Evolutionary conservation across 2,888 invertebrate genomes (phyloP).

Genomic region (Lampropteryx suffumata): DNA sequence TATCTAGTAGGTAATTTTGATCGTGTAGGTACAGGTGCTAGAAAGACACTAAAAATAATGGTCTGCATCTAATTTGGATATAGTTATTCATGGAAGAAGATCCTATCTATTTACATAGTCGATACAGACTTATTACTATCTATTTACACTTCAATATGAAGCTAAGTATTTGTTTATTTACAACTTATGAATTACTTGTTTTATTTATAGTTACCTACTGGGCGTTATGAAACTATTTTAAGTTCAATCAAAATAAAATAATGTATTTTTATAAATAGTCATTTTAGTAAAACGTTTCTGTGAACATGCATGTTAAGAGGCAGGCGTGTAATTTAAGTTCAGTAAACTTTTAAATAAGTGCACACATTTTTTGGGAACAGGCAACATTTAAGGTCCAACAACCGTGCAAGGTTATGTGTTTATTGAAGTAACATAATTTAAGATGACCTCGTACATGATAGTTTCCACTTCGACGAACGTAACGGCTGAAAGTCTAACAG

Average conservation of each 20-base stretch:
- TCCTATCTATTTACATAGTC: conserved; percentile 35
- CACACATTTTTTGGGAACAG: conserved; percentile 66
- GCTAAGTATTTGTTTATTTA: background rate
- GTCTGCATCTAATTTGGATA: conserved; percentile 50
- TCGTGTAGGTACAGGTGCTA: conserved; percentile 55
- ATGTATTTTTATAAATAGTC: background rate
- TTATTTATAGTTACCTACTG: background rate
- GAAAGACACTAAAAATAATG: conserved; percentile 57
- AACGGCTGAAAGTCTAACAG: conserved; percentile 39
- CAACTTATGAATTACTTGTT: too few species aligned
- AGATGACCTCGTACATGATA: conserved; percentile 33
- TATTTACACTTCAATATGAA: conserved; percentile 24
- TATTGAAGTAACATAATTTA: conserved; percentile 22
- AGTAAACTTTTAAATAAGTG: conserved; percentile 37
- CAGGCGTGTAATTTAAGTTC: conserved; percentile 40
- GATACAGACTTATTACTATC: conserved; percentile 27
- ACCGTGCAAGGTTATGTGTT: conserved; percentile 58
- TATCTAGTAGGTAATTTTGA: conserved; percentile 41
- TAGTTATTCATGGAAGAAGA: conserved; percentile 38
- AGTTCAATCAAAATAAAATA: background rate
- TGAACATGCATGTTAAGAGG: conserved; percentile 68
- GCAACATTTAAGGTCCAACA: conserved; percentile 71
- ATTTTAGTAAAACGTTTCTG: conserved; percentile 34
- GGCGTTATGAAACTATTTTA: background rate
- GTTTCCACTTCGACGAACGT: conserved; percentile 35